Evolutionary conservation across 2,113 vertebrate species (phyloP).

Genomic region (Hypocryptadius cinnamomeus): DNA sequence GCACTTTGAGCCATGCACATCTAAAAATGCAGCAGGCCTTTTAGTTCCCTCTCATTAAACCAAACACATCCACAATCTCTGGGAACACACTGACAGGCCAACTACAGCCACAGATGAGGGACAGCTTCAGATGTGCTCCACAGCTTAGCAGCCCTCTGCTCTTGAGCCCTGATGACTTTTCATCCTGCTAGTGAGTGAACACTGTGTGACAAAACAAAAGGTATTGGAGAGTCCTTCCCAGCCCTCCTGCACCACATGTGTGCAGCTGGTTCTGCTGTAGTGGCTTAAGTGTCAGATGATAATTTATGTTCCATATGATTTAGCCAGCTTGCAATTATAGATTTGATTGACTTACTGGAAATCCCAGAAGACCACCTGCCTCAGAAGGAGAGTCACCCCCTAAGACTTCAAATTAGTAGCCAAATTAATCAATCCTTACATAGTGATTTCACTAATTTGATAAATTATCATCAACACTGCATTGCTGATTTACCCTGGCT

Average conservation of each 20-base stretch:
- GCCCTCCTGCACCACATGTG: rapidly evolving
- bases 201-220: background rate
- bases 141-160: background rate
- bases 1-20: background rate
- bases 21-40: background rate
- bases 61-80: background rate
- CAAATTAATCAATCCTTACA: slow-evolving; percentile 33
- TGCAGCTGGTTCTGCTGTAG: background rate
- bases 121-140: background rate
- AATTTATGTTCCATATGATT: background rate
- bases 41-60: background rate
- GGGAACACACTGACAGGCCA: rapidly evolving
- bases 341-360: slow-evolving; percentile 7
- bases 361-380: background rate
- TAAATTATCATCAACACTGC: background rate
- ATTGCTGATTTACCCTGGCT: background rate
- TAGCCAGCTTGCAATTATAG: background rate
- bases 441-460: slow-evolving; percentile 11
- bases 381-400: background rate
- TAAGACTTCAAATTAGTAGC: slow-evolving; percentile 12
- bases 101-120: rapidly evolving
- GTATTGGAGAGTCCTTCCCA: background rate
- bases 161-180: background rate
- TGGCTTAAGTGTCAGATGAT: background rate
- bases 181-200: background rate